Evolutionary conservation across 2,113 vertebrate genomes (phyloP), one percentile per base, ranked within the genome.

Genomic region (Pycnonotus jocosus): DNA sequence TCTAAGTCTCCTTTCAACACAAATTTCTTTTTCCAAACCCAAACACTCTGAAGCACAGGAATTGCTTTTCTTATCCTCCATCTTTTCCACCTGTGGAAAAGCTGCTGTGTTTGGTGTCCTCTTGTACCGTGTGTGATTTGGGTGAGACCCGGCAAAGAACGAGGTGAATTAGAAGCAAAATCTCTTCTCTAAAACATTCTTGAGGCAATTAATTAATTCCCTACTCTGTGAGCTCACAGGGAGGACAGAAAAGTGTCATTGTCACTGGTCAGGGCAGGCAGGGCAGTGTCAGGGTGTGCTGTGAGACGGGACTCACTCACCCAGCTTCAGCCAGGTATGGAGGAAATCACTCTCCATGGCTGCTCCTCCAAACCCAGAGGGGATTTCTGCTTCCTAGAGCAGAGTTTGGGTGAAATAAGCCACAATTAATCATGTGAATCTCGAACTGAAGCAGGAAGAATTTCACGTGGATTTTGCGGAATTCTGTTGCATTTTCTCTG

Each of bases 41-140:
- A 30, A 10, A 13, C 3, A 3, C 45, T 80, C 65, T 10, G 9
- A 62, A 79, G 19, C 58, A 10, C 23, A 1, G 24, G 19, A n/a
- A 11, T 17, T 70, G 37, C 27, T 47, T 65, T 64, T 40, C 57
- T 22, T 56, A 2, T 3, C 11, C 8, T 31, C 53, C 40, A 2
- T 19, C 58, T 61, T 40, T 35, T 11, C 58, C 51, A 15, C 31
- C 38, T 53, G 2, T 35, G 61, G 16, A 22, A 50, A 57, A 76
- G 16, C 61, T 35, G 48, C 22, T 47, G 42, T 31, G 30, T 45
- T n/a, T 24, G 81, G 1, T 30, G 69, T 40, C 28, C 2, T 6
- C 8, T 35, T 9, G 1, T 6, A 2, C 2, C 0, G 2, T 6
- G 66, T 5, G 30, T 14, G 7, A 1, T 8, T 25, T 11, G 25